These are phyloP conservation scores for Siniperca undulata DNA, from an alignment of 2,797 vertebrate species.

Conservation along the genomic window DNA sequence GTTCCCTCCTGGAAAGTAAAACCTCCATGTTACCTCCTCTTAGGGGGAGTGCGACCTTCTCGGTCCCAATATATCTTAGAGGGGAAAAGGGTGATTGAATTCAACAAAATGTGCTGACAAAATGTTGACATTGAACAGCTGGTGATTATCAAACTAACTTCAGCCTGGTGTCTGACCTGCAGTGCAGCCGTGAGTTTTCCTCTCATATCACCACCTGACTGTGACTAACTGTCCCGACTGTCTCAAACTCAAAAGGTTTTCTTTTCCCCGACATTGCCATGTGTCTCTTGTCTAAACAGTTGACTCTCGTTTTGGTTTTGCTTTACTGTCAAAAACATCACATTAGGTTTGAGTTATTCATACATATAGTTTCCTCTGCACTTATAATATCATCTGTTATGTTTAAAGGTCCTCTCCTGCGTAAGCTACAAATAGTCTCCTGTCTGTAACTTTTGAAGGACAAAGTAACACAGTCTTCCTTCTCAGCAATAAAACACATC, in stretches of 20 bases:
- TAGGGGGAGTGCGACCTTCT: no score
- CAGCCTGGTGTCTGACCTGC: neutral
- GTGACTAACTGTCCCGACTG: neutral
- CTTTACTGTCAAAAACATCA: neutral
- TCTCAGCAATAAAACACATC: neutral
- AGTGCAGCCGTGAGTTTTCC: neutral
- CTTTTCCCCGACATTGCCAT: no score
- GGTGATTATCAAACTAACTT: neutral
- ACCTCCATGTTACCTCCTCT: no score
- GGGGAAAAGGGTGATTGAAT: no score
- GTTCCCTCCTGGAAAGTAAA: no score
- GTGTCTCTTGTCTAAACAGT: no score
- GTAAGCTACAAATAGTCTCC: no score
- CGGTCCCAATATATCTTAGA: no score
- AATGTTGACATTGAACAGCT: neutral
- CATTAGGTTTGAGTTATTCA: no score
- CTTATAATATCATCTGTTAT: neutral
- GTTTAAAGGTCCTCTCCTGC: neutral
- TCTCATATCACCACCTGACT: neutral
- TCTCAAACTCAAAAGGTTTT: no score
- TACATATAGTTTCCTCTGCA: no score
- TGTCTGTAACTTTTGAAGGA: neutral
- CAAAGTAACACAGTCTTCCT: neutral
- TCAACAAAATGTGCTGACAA: no score
- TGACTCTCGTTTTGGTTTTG: neutral